phyloP scores from a whole-genome alignment of 2,113 vertebrate species.

The Leptocoma aspasia region DNA sequence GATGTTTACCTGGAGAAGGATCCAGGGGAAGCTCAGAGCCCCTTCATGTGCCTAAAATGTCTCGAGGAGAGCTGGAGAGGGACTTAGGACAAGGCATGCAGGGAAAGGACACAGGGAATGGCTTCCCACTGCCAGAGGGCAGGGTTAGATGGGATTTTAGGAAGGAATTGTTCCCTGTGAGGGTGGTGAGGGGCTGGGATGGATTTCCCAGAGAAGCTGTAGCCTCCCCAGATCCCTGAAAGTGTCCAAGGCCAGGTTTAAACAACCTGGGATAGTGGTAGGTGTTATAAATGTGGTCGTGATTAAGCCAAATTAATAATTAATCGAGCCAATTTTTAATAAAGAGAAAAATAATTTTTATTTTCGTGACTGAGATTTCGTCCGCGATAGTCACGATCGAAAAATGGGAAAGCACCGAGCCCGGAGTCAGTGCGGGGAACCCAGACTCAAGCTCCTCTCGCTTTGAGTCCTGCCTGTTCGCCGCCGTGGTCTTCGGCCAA shows the following conservation, averaged over 20 bases:
- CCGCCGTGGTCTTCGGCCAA: no score
- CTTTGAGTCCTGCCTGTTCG: no score
- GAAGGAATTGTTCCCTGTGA: neutral
- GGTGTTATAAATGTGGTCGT: no score
- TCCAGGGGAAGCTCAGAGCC: neutral
- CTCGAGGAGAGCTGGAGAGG: neutral
- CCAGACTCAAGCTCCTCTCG: no score
- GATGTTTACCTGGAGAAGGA: rapidly evolving
- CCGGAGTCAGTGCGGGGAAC: no score
- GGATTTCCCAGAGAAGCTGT: neutral
- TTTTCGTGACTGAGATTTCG: no score
- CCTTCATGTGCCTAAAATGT: neutral
- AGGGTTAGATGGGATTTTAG: rapidly evolving
- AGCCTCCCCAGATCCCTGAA: neutral
- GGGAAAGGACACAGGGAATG: neutral
- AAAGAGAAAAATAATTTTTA: no score
- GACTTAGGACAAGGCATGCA: neutral
- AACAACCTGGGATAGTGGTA: rapidly evolving
- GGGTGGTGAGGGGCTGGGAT: neutral
- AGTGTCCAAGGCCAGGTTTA: neutral
- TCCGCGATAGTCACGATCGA: no score
- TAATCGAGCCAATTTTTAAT: no score
- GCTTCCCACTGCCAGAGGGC: neutral
- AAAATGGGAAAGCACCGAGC: no score
- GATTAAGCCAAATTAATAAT: no score